Evolutionary conservation across 2,797 vertebrate genomes (phyloP).

Genomic region (Clarias laeviceps): DNA sequence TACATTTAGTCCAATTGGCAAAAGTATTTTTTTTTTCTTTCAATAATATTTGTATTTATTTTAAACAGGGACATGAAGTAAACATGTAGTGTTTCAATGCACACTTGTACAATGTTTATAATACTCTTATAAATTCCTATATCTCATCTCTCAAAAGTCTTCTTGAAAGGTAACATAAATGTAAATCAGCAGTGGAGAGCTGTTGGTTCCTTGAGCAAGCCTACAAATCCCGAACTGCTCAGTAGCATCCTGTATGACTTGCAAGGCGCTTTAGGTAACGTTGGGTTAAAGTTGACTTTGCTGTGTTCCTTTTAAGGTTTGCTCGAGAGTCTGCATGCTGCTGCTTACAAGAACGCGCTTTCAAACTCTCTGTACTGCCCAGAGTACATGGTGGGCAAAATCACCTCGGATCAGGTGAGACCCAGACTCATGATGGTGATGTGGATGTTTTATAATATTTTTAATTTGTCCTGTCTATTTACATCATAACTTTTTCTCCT

Average conservation of each 20-base stretch:
- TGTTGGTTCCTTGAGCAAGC: not conserved
- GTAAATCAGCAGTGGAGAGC: not conserved
- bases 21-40: not conserved
- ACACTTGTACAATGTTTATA: no score
- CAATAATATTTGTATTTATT: no score
- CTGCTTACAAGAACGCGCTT: constrained; percentile 88
- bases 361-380: constrained; percentile 94
- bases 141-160: no score
- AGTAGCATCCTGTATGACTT: not conserved
- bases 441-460: not conserved
- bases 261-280: not conserved
- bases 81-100: no score
- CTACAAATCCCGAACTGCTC: not conserved
- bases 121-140: no score
- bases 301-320: constrained; percentile 66
- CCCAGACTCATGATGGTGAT: not conserved
- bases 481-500: not conserved
- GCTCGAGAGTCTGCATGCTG: constrained; percentile 87
- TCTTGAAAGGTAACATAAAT: no score
- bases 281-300: not conserved
- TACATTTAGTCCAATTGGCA: not conserved
- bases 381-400: constrained; percentile 84
- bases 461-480: not conserved
- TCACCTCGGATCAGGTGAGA: constrained; percentile 86
- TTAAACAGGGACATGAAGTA: no score